Conservation (phyloP, 2,797 vertebrate genomes). For the Neopelma chrysocephalum region DNA sequence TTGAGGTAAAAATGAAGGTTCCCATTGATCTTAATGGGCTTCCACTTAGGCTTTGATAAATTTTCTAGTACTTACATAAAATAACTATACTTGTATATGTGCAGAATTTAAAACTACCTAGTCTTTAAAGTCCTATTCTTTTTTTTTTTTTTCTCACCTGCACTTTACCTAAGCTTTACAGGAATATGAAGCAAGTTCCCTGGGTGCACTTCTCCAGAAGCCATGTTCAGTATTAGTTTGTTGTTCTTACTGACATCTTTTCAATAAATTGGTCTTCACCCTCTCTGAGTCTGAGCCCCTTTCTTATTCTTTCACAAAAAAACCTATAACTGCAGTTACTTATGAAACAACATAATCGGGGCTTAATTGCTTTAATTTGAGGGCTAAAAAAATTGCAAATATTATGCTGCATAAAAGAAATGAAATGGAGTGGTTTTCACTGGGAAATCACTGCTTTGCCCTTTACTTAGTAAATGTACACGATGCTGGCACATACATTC, state of each 20-base stretch:
- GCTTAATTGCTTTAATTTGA: neutral
- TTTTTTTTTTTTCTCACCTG: neutral
- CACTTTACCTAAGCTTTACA: neutral
- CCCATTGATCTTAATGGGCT: neutral
- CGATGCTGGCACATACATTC: neutral
- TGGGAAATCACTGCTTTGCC: neutral
- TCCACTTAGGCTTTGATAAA: neutral
- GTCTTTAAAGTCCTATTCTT: neutral
- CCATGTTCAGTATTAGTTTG: neutral
- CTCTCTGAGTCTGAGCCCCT: neutral
- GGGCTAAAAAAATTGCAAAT: neutral
- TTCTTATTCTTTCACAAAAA: neutral
- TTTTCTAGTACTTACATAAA: neutral
- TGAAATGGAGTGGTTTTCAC: neutral
- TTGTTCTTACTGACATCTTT: neutral
- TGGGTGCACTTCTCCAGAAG: neutral
- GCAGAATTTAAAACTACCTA: neutral
- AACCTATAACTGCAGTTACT: neutral
- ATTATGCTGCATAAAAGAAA: neutral
- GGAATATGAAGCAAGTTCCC: neutral
- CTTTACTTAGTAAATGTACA: neutral
- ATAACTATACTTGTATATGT: neutral
- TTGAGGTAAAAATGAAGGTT: neutral
- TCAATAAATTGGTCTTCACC: neutral
- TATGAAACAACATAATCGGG: neutral